Percentiles rank a stretch among this genome's conserved stretches.
These are phyloP conservation scores for Podocnemis expansa DNA, from an alignment of 2,113 vertebrate genomes.

Conservation along the genomic window DNA sequence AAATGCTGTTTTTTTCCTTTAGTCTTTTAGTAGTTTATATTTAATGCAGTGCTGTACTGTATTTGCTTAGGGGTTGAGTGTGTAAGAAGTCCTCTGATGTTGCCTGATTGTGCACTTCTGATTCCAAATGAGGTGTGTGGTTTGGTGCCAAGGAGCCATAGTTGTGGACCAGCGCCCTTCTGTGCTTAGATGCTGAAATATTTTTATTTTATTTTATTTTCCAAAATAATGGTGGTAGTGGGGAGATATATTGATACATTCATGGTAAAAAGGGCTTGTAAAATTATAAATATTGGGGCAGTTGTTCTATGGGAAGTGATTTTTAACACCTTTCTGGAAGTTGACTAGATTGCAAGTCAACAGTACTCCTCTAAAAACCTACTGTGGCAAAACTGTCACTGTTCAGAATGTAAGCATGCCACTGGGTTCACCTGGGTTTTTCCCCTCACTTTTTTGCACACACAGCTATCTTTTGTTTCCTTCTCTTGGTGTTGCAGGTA, in stretches of 20 bases:
- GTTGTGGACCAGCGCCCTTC: not conserved
- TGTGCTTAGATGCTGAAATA: not conserved
- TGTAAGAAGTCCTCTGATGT: too few relatives aligned
- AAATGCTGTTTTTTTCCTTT: too few relatives aligned
- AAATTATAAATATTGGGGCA: not conserved
- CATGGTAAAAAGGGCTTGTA: not conserved
- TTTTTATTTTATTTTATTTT: not conserved
- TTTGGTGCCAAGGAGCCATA: not conserved
- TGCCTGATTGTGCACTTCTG: too few relatives aligned
- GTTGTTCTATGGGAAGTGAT: not conserved
- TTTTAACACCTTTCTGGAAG: not conserved
- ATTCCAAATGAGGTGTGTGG: too few relatives aligned
- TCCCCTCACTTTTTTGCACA: rapidly evolving
- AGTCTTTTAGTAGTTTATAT: too few relatives aligned
- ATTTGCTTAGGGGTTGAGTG: too few relatives aligned
- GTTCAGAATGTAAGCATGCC: rapidly evolving
- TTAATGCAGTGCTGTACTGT: too few relatives aligned
- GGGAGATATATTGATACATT: not conserved
- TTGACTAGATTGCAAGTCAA: rapidly evolving
- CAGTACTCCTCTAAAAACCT: not conserved
- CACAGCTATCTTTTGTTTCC: not conserved
- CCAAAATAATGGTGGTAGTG: rapidly evolving
- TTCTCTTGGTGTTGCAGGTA: conserved; percentile 78
- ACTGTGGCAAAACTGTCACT: not conserved
- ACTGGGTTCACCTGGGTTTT: rapidly evolving